These are phyloP conservation scores for Drosophila rellima DNA, from an alignment of 2,888 invertebrate genomes.

Conservation along the genomic window DNA sequence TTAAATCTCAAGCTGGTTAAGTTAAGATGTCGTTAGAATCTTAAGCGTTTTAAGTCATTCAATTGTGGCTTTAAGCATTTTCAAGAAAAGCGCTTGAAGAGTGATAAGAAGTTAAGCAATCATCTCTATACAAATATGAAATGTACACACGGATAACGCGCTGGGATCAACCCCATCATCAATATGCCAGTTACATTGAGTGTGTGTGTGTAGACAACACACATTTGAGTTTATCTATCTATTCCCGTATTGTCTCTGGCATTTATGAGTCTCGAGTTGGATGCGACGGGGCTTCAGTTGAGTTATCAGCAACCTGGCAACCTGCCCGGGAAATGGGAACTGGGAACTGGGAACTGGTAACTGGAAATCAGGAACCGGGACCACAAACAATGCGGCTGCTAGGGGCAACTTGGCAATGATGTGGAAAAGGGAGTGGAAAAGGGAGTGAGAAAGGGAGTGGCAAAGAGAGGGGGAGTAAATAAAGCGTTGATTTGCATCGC, in stretches of 20 bases:
- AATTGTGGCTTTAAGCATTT: neutral
- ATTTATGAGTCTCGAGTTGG: conserved; percentile 34
- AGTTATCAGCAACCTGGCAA: conserved; percentile 40
- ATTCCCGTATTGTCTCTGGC: conserved; percentile 20
- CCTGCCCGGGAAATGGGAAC: conserved; percentile 11
- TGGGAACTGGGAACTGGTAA: neutral
- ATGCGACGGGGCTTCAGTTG: conserved; percentile 10
- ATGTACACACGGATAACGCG: neutral
- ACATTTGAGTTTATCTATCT: conserved; percentile 11
- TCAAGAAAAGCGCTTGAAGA: neutral
- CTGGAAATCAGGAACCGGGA: neutral
- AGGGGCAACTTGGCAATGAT: conserved; percentile 21
- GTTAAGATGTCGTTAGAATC: neutral
- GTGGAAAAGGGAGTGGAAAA: neutral
- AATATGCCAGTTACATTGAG: conserved; percentile 8
- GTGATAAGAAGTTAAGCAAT: neutral
- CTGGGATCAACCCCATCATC: conserved; percentile 24
- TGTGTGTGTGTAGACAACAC: neutral
- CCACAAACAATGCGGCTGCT: conserved; percentile 34
- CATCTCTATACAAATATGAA: conserved; percentile 28
- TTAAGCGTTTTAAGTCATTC: neutral
- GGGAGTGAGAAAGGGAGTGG: neutral
- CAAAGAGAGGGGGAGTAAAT: neutral
- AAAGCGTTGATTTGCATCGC: conserved; percentile 17
- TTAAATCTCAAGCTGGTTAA: too few species aligned